These are phyloP conservation scores for Patiria pectinifera DNA, from an alignment of 53 echinoderm and acorn worm species.

Conservation along the genomic window DNA sequence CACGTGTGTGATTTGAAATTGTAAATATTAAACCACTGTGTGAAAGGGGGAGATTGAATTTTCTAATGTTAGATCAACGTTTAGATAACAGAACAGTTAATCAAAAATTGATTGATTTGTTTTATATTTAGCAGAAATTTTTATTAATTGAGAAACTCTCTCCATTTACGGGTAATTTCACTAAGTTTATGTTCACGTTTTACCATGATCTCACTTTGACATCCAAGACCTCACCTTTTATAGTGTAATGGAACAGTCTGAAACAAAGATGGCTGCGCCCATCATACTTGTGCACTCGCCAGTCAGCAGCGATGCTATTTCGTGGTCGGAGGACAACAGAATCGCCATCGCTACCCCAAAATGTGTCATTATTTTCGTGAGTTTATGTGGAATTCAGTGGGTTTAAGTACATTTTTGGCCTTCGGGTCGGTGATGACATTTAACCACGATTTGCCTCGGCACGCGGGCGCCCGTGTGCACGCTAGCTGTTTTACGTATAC, in stretches of 20 bases:
- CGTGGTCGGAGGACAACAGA: conserved; percentile 59
- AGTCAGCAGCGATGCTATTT: conserved; percentile 31
- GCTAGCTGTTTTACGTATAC: too few species aligned
- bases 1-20: too few species aligned
- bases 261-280: conserved; percentile 72
- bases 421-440: not conserved
- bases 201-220: not conserved
- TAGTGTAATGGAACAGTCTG: conserved; percentile 21
- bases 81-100: too few species aligned
- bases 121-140: too few species aligned
- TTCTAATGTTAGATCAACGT: too few species aligned
- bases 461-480: too few species aligned
- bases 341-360: conserved; percentile 54
- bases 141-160: too few species aligned
- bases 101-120: too few species aligned
- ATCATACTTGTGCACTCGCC: conserved; percentile 20
- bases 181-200: not conserved
- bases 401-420: not conserved
- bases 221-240: not conserved
- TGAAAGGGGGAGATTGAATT: too few species aligned
- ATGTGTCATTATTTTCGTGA: conserved; percentile 60
- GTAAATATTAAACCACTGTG: too few species aligned
- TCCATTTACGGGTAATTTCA: too few species aligned
- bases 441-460: too few species aligned
- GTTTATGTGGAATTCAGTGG: not conserved